Evolutionary conservation across 2,888 invertebrate genomes (phyloP), one percentile per base, ranked within the genome.

Genomic region (Clusia tigrina): DNA sequence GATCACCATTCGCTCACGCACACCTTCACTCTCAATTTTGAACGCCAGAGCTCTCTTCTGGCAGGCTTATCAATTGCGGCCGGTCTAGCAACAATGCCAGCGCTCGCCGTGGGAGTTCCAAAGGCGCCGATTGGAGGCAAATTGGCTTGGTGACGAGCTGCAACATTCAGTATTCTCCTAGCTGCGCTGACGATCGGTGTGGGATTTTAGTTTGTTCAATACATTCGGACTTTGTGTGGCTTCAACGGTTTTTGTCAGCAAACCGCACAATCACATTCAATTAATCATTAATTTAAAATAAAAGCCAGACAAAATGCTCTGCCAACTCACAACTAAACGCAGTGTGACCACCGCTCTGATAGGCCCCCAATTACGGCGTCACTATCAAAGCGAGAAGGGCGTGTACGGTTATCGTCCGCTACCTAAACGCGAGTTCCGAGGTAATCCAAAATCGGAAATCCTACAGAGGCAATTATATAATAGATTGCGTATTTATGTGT

Each of bases 381-480:
- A 25, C 59, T 83, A 83, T 74, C 83, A 83, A 58, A 79, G 80
- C 60, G 73, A 79, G 51, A 72, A 77, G 10, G 83, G 83, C 38
- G 79, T 83, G 15, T 83, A 79, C 70, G 84, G 84, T 58, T 83
- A 81, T 66, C 72, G 76, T 18, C 81, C 82, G 1, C 65, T 69
- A 54, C 65, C 74, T 1, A 74, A 69, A 56, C 72, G 74, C 18
- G 62, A 70, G 52, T 83, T 72, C 66, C 73, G 78, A 82, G 78
- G 84, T 84, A 76, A 23, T 32, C 15, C 22, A 26, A 52, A 3
- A 26, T 54, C 10, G 12, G 2, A 2, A 37, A 1, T 32, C 37
- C n/a, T 3, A 6, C 15, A 17, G 18, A 54, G 15, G 20, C 17
- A 38, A 55, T 2, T 1, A 32, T 23, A 15, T 20, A 12, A 38